A percentile compares a stretch with the other conserved stretches of the same genome.
These are phyloP conservation scores for Bombyx mandarina DNA, from an alignment of 1,140 invertebrate genomes.

Conservation along the genomic window DNA sequence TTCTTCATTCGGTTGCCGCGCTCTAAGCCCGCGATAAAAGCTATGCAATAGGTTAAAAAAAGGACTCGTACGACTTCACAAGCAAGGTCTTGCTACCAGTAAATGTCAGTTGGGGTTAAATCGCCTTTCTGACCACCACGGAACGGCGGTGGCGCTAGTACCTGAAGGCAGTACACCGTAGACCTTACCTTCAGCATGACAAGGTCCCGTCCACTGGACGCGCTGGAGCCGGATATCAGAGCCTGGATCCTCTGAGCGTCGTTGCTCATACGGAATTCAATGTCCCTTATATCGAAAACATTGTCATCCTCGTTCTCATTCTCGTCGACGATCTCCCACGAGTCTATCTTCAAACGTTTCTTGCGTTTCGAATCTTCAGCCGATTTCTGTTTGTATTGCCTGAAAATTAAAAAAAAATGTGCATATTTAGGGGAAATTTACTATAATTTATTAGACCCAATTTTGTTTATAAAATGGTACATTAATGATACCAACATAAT, in stretches of 20 bases:
- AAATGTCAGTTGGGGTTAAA: too few relatives aligned
- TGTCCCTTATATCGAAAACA: conserved; percentile 87
- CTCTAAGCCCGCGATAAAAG: too few relatives aligned
- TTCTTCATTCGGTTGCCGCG: too few relatives aligned
- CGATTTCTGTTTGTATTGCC: conserved; percentile 69
- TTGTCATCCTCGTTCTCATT: conserved; percentile 71
- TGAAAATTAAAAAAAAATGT: conserved; percentile 16
- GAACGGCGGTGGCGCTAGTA: too few relatives aligned
- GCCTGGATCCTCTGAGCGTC: conserved; percentile 77
- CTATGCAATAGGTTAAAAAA: too few relatives aligned
- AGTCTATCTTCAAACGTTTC: conserved; percentile 79
- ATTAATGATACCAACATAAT: too few relatives aligned
- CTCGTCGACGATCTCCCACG: conserved; percentile 70
- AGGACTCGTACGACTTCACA: too few relatives aligned
- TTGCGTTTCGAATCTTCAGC: conserved; percentile 78
- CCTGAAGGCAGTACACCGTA: too few relatives aligned
- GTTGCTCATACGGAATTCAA: conserved; percentile 89
- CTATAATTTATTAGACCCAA: too few relatives aligned
- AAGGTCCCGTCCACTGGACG: conserved; percentile 86
- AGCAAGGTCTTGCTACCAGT: too few relatives aligned
- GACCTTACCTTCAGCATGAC: conserved; percentile 72
- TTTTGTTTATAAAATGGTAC: too few relatives aligned
- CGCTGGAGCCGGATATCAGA: conserved; percentile 78
- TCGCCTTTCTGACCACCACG: too few relatives aligned
- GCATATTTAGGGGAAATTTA: background rate